phyloP scores from a whole-genome alignment of 1,140 invertebrate genomes.

The Cydia fagiglandana region DNA sequence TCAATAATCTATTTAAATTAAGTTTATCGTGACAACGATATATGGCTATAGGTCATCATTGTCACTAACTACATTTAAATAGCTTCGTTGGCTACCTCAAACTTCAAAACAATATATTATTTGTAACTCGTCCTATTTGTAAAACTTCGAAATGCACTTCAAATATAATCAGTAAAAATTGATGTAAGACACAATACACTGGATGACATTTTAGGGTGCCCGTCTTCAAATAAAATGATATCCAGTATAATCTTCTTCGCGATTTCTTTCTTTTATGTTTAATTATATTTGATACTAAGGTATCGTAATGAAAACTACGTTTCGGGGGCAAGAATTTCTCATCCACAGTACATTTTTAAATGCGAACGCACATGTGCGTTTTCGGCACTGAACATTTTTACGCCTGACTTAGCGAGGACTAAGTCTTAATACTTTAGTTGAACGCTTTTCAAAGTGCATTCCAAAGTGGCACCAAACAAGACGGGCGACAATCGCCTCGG shows the following conservation, averaged over 20 bases:
- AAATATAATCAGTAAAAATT: background rate
- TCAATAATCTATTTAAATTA: slow-evolving; percentile 2
- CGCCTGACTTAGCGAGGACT: too few species aligned
- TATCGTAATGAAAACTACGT: too few species aligned
- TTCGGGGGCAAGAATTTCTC: too few species aligned
- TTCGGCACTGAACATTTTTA: background rate
- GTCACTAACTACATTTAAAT: slow-evolving; percentile 15
- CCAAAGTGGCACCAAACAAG: too few species aligned
- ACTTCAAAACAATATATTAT: background rate
- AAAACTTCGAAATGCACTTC: background rate
- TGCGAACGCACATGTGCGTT: slow-evolving; percentile 3
- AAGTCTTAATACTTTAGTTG: too few species aligned
- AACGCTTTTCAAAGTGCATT: background rate
- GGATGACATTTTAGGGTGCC: slow-evolving; percentile 5
- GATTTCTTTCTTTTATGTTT: too few species aligned
- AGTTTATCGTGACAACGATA: background rate
- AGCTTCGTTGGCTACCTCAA: slow-evolving; percentile 14
- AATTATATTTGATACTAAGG: too few species aligned
- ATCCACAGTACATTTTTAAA: background rate
- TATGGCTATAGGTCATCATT: background rate
- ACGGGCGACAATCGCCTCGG: background rate
- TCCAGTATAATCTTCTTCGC: background rate
- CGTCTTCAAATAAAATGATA: background rate
- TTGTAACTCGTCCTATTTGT: background rate
- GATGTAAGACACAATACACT: background rate